A percentile compares a stretch with the other conserved stretches of the same genome.
Evolutionary conservation across 2,888 invertebrate species (phyloP).

Genomic region (Lasioglossum leucozonium): DNA sequence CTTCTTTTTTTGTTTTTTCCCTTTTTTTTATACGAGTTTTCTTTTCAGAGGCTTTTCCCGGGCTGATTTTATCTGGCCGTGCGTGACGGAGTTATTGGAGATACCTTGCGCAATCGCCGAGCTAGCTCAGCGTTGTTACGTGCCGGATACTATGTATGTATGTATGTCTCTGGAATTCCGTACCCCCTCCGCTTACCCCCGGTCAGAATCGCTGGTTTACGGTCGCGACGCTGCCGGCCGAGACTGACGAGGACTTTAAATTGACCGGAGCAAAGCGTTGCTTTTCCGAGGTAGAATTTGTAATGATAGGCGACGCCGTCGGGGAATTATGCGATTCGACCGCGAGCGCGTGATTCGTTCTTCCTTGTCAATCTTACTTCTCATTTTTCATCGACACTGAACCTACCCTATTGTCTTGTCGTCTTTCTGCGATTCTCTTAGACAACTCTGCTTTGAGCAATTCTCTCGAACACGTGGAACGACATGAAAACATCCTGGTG

Average conservation of each 20-base stretch:
- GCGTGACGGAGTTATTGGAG: conserved; percentile 51
- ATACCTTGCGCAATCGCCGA: conserved; percentile 30
- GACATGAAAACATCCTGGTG: background rate
- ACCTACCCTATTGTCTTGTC: background rate
- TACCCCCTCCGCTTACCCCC: background rate
- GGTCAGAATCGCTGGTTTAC: conserved; percentile 18
- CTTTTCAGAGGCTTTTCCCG: conserved; percentile 22
- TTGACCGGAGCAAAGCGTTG: conserved; percentile 4
- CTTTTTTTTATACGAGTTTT: too few species aligned
- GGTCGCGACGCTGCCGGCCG: conserved; percentile 5
- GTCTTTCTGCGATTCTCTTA: background rate
- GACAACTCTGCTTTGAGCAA: too few species aligned
- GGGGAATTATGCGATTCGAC: too few species aligned
- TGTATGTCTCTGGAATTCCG: conserved; percentile 14
- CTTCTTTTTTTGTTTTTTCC: too few species aligned
- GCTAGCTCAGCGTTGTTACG: conserved; percentile 18
- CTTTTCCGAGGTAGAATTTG: background rate
- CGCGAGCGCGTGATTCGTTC: background rate
- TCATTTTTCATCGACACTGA: background rate
- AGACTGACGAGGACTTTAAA: background rate
- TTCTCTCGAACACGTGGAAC: background rate
- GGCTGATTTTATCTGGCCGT: conserved; percentile 54
- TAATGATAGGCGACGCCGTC: background rate
- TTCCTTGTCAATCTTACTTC: background rate
- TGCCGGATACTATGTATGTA: too few species aligned